Conservation (phyloP, 2,888 invertebrate genomes). For the Cerastis rubricosa region DNA sequence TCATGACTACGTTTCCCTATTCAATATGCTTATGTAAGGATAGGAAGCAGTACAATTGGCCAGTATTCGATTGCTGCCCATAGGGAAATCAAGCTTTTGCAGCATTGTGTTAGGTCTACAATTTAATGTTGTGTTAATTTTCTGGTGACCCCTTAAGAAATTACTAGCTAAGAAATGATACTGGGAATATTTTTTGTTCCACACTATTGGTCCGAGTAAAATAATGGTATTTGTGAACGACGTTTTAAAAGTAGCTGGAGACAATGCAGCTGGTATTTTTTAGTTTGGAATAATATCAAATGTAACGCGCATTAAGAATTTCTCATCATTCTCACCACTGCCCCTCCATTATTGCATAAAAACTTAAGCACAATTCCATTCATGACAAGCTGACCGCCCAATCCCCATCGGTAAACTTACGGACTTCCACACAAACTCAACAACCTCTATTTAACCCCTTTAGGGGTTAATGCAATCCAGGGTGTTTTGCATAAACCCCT, state of each 20-base stretch:
- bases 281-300: background rate
- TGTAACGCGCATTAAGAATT: background rate
- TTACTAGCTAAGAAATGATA: background rate
- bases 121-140: constrained; percentile 25
- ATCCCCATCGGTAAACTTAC: too few species aligned
- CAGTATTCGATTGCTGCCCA: constrained; percentile 41
- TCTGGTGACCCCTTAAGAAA: background rate
- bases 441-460: too few species aligned
- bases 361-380: background rate
- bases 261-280: background rate
- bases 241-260: background rate
- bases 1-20: constrained; percentile 9
- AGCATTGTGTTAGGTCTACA: background rate
- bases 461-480: too few species aligned
- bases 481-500: too few species aligned
- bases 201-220: background rate
- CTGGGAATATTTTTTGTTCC: background rate
- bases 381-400: background rate
- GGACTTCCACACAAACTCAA: too few species aligned
- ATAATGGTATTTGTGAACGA: background rate
- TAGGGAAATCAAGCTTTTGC: constrained; percentile 42
- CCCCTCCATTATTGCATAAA: background rate
- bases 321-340: too few species aligned
- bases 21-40: constrained; percentile 26
- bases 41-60: constrained; percentile 37